phyloP scores from a whole-genome alignment of 30 jellyfish, hydroid and myxozoan species.

The Morbakka virulenta region DNA sequence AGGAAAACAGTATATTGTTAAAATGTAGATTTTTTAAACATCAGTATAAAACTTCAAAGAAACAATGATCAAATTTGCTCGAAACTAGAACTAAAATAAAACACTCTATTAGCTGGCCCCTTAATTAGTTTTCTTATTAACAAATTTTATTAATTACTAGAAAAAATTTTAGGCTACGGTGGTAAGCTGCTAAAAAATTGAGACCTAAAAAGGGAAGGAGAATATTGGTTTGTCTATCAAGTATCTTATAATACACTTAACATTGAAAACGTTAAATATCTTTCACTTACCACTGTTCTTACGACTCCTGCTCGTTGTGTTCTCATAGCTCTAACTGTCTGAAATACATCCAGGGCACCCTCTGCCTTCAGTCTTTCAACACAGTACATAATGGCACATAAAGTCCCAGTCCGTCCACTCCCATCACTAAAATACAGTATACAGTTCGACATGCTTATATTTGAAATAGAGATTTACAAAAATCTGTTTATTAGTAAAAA shows the following conservation, averaged over 20 bases:
- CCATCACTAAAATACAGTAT: constrained; percentile 98
- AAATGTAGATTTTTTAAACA: too few relatives aligned
- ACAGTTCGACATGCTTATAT: neutral
- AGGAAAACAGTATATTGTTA: too few relatives aligned
- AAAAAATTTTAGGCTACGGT: neutral
- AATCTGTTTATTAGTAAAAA: neutral
- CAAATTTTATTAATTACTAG: neutral
- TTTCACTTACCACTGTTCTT: constrained; percentile 69
- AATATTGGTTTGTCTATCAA: neutral
- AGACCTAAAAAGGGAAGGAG: neutral
- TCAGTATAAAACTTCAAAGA: too few relatives aligned
- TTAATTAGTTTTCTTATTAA: too few relatives aligned
- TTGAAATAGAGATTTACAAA: neutral
- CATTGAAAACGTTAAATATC: too few relatives aligned
- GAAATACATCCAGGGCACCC: constrained; percentile 92
- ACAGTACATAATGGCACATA: constrained; percentile 81
- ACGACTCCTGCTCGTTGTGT: constrained; percentile 88
- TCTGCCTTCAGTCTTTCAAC: constrained; percentile 86
- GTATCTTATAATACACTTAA: neutral
- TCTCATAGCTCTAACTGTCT: constrained; percentile 90
- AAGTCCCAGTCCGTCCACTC: constrained; percentile 91
- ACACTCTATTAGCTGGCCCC: too few relatives aligned
- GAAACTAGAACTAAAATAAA: too few relatives aligned
- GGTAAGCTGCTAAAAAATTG: neutral
- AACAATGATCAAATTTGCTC: too few relatives aligned